Evolutionary conservation across 2,113 vertebrate species (phyloP), one percentile per base, ranked within the genome.

Genomic region (Danionella cerebrum): DNA sequence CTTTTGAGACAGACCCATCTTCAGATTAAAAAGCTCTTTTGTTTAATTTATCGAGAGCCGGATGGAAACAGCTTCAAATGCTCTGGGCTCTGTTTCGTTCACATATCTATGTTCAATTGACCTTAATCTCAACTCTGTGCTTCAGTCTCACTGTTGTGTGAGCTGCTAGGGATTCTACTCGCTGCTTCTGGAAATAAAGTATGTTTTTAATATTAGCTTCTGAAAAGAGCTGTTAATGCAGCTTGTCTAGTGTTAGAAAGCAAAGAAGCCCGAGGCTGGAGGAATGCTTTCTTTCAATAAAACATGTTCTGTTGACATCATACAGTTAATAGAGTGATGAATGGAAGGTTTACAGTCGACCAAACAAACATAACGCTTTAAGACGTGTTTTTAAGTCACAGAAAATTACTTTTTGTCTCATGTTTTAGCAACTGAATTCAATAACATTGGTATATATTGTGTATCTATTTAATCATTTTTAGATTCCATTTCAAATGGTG

Each of bases 41-140:
- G n/a, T 36, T 24, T 41, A 21, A 38, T 36, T 31, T 47, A 33
- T 38, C 47, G 8, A 39, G 21, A 54, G 38, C 14, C 39, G 38
- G 14, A n/a, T 59, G 21, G 21, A n/a, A 22, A 63, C 22, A 7
- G 16, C 10, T 47, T 47, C 31, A 57, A 58, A 16, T 38, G 24
- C 47, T 69, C 45, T 24, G 48, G 31, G 27, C 35, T n/a, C 21
- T 14, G 14, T 45, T 6, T 67, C 12, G 9, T 24, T 18, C 25
- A 38, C 25, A 38, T 27, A 31, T 52, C 42, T 25, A 33, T n/a
- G 18, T 53, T 35, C 55, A 24, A 44, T 27, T 66, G 42, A 57
- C 42, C 65, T 73, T 14, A 33, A 25, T 31, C 13, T 60, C 52
- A 70, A 70, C 53, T 33, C 21, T 58, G 9, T 53, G 19, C 29